phyloP scores from a whole-genome alignment of 2,113 vertebrate species.

The Thryonomys swinderianus region DNA sequence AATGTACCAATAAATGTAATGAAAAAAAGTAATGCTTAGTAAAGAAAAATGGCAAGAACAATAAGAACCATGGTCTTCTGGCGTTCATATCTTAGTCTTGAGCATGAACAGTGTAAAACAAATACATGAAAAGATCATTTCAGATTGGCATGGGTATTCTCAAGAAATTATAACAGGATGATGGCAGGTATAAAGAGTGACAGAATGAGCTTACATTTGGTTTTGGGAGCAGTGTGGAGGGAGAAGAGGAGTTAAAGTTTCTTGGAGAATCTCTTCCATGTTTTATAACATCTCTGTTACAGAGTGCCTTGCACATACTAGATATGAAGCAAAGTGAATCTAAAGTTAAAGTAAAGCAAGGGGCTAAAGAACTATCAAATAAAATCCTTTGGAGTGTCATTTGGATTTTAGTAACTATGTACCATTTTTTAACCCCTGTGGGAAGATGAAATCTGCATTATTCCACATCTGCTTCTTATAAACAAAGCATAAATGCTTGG shows the following conservation, averaged over 20 bases:
- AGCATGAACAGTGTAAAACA: background rate
- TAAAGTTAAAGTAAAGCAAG: background rate
- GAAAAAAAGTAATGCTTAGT: background rate
- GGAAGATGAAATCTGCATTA: background rate
- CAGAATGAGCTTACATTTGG: background rate
- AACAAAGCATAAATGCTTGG: background rate
- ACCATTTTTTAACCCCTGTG: background rate
- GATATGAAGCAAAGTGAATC: background rate
- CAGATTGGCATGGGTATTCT: background rate
- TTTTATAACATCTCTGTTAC: background rate
- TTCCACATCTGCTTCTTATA: slow-evolving; percentile 17
- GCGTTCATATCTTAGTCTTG: background rate
- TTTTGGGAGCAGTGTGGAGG: background rate
- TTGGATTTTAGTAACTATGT: slow-evolving; percentile 10
- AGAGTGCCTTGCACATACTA: background rate
- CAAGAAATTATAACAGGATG: background rate
- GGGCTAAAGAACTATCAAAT: background rate
- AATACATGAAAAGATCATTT: background rate
- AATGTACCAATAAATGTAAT: no score
- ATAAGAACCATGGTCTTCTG: background rate
- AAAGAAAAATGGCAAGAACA: background rate
- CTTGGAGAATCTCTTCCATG: background rate
- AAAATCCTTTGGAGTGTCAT: background rate
- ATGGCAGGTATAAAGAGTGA: background rate
- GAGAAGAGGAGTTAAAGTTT: no score